Evolutionary conservation across 64 coral and sea anemone species (phyloP).

Genomic region (Actinia tenebrosa): DNA sequence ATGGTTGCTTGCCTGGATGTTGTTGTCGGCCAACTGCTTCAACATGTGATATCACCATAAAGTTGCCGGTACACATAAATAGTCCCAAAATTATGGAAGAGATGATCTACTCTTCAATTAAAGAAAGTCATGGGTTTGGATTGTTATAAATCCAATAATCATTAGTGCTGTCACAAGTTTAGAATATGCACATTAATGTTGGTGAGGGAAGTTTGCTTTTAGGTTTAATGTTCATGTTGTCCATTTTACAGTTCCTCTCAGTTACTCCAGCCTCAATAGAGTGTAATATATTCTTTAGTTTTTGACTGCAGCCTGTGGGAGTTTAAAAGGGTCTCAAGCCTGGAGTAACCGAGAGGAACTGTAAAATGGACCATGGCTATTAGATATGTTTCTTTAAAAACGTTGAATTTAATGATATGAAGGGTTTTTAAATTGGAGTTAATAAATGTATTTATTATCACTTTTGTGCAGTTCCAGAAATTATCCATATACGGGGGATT

Average conservation of each 20-base stretch:
- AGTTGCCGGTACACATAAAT: conserved; percentile 35
- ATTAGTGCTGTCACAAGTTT: background rate
- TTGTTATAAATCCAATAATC: conserved; percentile 2
- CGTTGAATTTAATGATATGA: background rate
- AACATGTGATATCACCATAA: conserved; percentile 33
- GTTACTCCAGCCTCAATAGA: background rate
- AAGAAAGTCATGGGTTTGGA: conserved; percentile 35
- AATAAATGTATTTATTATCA: background rate
- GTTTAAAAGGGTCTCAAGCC: background rate
- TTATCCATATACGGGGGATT: too few species aligned
- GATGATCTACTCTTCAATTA: conserved; percentile 30
- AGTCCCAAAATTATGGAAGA: conserved; percentile 5
- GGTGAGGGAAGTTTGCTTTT: background rate
- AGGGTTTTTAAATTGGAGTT: background rate
- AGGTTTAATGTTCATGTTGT: background rate
- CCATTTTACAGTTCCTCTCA: background rate
- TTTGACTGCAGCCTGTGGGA: background rate
- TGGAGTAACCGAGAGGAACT: background rate
- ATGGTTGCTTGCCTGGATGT: conserved; percentile 25
- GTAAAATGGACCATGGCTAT: background rate
- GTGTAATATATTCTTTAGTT: background rate
- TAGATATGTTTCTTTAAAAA: background rate
- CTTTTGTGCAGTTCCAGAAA: background rate
- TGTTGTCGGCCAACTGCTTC: conserved; percentile 45
- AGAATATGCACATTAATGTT: background rate